Conservation (phyloP, 2,888 invertebrate species). For the Callyntrura guangdongensis region DNA sequence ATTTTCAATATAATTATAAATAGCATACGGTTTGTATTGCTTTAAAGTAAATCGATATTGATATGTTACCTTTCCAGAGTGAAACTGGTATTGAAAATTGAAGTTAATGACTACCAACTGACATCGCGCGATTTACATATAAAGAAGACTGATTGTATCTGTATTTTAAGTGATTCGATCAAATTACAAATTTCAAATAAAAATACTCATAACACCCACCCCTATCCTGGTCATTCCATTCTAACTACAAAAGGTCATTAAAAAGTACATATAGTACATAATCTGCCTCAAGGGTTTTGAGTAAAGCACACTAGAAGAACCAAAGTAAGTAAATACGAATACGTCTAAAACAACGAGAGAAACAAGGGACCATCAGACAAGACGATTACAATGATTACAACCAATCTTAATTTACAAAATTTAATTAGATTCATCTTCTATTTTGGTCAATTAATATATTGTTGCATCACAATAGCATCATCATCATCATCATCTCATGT, state of each 20-base stretch:
- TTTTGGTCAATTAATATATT: slow-evolving; percentile 52
- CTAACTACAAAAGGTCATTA: no score
- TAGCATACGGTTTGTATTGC: background rate
- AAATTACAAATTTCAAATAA: background rate
- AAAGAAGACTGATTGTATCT: slow-evolving; percentile 1
- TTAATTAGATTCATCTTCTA: slow-evolving; percentile 19
- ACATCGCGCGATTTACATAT: no score
- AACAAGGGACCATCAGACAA: slow-evolving; percentile 15
- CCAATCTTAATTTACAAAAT: slow-evolving; percentile 27
- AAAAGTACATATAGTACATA: no score
- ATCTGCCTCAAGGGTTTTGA: background rate
- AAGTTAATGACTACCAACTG: background rate
- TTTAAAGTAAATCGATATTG: background rate
- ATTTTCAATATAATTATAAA: background rate
- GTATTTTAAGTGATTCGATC: background rate
- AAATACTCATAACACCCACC: no score
- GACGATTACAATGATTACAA: background rate
- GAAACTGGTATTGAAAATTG: background rate
- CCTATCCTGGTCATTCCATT: no score
- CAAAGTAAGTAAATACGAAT: slow-evolving; percentile 4
- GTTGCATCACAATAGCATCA: slow-evolving; percentile 64
- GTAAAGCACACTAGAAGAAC: slow-evolving; percentile 43
- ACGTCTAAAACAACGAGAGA: background rate
- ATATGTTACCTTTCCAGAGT: background rate
- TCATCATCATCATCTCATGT: slow-evolving; percentile 30